Evolutionary conservation across 2,113 vertebrate genomes (phyloP), one percentile per base, ranked within the genome.

Genomic region (Indicator maculatus): DNA sequence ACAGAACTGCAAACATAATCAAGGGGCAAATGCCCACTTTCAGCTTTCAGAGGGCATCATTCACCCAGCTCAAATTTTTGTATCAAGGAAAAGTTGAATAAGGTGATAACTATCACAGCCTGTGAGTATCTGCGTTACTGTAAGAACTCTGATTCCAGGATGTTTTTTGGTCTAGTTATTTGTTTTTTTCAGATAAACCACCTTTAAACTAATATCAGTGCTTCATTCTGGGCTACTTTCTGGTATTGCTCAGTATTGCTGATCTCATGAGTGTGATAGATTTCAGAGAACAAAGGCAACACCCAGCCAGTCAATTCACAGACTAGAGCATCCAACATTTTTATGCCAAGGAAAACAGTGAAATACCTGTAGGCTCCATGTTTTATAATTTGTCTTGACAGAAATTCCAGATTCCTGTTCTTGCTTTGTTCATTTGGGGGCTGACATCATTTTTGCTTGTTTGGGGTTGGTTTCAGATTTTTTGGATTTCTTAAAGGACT

Each of bases 81-180:
- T 36, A 66, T 38, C 53, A 66, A 55, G 30, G 31, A 55, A 52
- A 66, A 77, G 12, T 61, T 67, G 52, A 72, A 72, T 58, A 14
- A 31, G 17, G 9, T 2, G 1, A 8, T 65, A 56, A 66, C 1
- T 1, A 39, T n/a, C 3, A 0, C 5, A 73, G 59, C 11, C 33
- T 77, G 28, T 53, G n/a, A 74, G 63, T 53, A 64, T 17, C 13
- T 36, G 11, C 11, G 11, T 16, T 72, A 16, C 19, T 64, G 10
- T 38, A 70, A 80, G 2, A 30, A 21, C 26, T n/a, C 30, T 28
- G 8, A 41, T 55, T 75, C 69, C 44, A 76, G 38, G 11, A 65
- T 26, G 18, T 6, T 41, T 80, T 80, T 70, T 36, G n/a, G 66
- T 61, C 17, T 17, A 27, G 8, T 50, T 65, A 59, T n/a, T 19